Evolutionary conservation across 2,797 vertebrate genomes (phyloP), one percentile per base, ranked within the genome.

Genomic region (Hybognathus amarus): DNA sequence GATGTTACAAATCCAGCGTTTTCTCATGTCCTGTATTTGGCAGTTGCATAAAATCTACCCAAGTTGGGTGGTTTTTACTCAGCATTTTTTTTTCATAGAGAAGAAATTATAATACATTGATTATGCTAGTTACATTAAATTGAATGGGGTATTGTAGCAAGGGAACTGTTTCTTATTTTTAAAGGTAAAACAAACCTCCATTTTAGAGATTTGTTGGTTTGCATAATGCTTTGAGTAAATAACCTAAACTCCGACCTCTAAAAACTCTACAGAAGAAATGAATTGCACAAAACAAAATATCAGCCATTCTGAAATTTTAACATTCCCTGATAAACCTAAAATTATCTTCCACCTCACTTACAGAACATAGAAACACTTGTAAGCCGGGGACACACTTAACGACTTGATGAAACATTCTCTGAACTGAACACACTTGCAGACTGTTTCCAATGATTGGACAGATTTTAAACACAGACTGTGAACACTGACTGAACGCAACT

Each of bases 301-400:
- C 8, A 38, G 9, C 66, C 12, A 68, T 68, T 67, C 20, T 40
- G 36, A 20, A 38, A 1, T 5, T n/a, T 18, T 12, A 73, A 22
- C n/a, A 3, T 82, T 86, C 33, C 47, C 45, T 74, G 22, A 71
- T 80, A 69, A 45, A 64, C 45, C 54, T 54, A 80, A 67, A 82
- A 42, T n/a, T 66, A 6, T 76, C 11, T 36, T 76, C 42, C 17
- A 71, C 42, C 47, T 74, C 61, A 83, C 13, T 64, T 30, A 20
- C 56, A 47, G 45, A 47, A 82, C 30, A 45, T 15, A 15, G 42
- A 47, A 17, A 47, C 13, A 47, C 45, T 47, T 47, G 45, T 47
- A 47, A 47, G 5, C 5, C 0, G 45, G 45, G 5, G 45, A 47
- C 45, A 47, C 45, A 47, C 15, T 17, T 47, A 17, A 47, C 1